Base-by-base conservation (phyloP, 1,140 invertebrate genomes). In the Macrotrachela quadricornifera region DNA sequence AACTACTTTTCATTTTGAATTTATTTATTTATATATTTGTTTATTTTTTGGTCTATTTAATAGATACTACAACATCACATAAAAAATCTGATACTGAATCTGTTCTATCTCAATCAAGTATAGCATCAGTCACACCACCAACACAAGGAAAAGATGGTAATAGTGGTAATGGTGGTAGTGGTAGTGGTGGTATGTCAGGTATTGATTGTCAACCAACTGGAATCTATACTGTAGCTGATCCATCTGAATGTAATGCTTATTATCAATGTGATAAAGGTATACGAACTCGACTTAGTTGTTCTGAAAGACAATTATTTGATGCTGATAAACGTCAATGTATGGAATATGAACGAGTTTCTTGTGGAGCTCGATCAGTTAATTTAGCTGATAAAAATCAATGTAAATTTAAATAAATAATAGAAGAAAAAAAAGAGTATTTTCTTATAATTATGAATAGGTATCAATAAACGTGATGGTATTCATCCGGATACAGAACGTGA, bases 271-370 rank as follows among this genome's bases (percentile, higher is more conserved):
- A 47, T 37, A 46, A 40, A 36, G 51, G 51, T 12, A 53, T 46
- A 36, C 44, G 46, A 16, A 18, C 51, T 11, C 46, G 46, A 43
- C 21, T 53, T 44, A 53, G 0, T 18, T 53, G 51, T 40, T 6
- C 36, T 16, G 51, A 53, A 30, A 53, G 46, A 14, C 51, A 53
- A 53, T 53, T 47, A n/a, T 53, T 53, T 18, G 46, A 53, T 42
- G 43, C 44, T 18, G 45, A 53, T 36, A 53, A 30, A 6, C 39
- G 21, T 48, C 51, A 53, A 53, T 53, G 51, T 38, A 44, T 46
- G 46, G 51, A 53, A 17, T 53, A 11, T 37, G 44, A 53, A 17
- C 51, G 39, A 43, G 51, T 53, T 40, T 16, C 16, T 42, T 53
- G 51, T 37, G 51, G 51, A 10, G 15, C 51, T 16, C 6, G 51